Evolutionary conservation across 2,113 vertebrate genomes (phyloP).

Genomic region (Ophthalmolycus amberensis): DNA sequence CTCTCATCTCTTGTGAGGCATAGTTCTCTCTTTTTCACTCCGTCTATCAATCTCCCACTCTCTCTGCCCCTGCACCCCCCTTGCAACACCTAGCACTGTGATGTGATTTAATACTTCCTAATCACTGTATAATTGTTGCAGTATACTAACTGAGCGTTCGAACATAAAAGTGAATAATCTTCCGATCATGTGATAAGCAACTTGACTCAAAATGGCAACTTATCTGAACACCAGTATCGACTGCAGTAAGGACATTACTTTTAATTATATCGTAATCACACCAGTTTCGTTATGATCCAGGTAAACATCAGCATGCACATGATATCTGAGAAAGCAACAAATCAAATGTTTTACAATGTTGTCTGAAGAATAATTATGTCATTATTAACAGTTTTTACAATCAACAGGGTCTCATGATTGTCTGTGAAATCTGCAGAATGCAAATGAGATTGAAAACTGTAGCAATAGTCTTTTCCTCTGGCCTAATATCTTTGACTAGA

Average conservation of each 20-base stretch:
- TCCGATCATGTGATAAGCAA: not conserved
- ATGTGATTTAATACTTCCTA: not conserved
- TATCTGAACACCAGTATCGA: not conserved
- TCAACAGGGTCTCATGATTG: not conserved
- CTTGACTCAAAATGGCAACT: not conserved
- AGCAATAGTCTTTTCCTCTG: not conserved
- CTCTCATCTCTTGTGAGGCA: constrained; percentile 52
- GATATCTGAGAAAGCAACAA: not conserved
- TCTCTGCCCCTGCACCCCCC: not conserved
- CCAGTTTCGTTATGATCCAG: not conserved
- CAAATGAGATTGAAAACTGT: not conserved
- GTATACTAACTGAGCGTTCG: not conserved
- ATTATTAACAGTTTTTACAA: not conserved
- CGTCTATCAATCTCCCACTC: constrained; percentile 22
- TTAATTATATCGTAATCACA: not conserved
- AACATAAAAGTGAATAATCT: not conserved
- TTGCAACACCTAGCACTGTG: constrained; percentile 1
- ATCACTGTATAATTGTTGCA: not conserved
- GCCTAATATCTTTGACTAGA: not conserved
- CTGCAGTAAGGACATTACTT: not conserved
- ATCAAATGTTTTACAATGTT: not conserved
- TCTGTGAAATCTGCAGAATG: not conserved
- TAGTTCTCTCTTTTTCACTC: constrained; percentile 50
- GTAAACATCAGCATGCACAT: not conserved
- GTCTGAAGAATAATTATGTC: not conserved